phyloP scores from a whole-genome alignment of 1,140 invertebrate species.

The Microplitis demolitor region DNA sequence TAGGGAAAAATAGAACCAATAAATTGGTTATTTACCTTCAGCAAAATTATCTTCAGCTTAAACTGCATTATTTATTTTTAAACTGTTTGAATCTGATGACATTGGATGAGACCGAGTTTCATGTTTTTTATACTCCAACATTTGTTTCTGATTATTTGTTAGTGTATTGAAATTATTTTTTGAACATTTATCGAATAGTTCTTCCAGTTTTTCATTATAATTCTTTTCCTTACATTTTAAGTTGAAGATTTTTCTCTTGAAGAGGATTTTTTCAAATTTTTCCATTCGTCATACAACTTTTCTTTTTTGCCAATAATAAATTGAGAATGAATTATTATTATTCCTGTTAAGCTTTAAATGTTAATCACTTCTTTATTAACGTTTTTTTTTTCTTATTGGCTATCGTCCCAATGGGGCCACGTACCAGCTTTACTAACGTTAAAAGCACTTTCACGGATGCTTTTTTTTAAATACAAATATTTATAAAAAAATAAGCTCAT shows the following conservation, averaged over 20 bases:
- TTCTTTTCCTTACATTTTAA: neutral
- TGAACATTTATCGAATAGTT: slow-evolving; percentile 4
- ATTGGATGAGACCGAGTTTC: neutral
- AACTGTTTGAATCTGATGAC: neutral
- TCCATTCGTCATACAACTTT: neutral
- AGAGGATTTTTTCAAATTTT: neutral
- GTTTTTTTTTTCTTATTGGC: no score
- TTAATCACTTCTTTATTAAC: neutral
- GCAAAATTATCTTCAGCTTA: neutral
- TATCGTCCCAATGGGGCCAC: no score
- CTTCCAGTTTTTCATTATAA: slow-evolving; percentile 6
- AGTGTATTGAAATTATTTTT: neutral
- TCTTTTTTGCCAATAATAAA: neutral
- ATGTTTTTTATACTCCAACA: neutral
- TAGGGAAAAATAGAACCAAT: neutral
- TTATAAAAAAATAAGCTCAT: slow-evolving; percentile 15
- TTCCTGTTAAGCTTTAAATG: neutral
- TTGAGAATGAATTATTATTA: neutral
- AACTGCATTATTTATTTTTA: neutral
- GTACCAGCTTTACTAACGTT: neutral
- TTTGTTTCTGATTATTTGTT: neutral
- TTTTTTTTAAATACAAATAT: neutral
- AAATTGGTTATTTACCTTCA: neutral
- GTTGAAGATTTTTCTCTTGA: neutral
- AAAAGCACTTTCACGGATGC: slow-evolving; percentile 1